phyloP scores from a whole-genome alignment of 53 echinoderm and acorn worm species.

The Temnopleurus reevesii region DNA sequence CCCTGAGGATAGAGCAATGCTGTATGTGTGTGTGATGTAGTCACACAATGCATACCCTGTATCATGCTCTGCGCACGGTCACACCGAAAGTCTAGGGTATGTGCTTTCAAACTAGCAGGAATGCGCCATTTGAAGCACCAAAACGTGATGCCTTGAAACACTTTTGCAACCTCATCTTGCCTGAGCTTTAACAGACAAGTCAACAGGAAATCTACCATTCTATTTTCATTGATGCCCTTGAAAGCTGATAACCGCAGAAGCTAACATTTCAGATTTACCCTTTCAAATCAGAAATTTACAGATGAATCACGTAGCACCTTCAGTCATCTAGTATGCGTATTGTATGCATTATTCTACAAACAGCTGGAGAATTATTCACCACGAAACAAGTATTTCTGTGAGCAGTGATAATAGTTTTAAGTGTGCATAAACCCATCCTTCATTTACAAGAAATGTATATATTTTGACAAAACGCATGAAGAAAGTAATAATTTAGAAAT shows the following conservation, averaged over 20 bases:
- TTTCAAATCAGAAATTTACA: not conserved
- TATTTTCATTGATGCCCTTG: slow-evolving; percentile 32
- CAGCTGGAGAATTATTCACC: not conserved
- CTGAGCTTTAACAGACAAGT: slow-evolving; percentile 14
- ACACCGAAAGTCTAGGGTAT: too few relatives aligned
- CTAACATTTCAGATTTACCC: slow-evolving; percentile 19
- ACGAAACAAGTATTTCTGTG: too few relatives aligned
- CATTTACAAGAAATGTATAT: too few relatives aligned
- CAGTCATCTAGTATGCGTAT: not conserved
- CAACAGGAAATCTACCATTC: slow-evolving; percentile 40
- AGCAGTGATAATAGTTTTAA: not conserved
- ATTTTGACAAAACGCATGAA: too few relatives aligned
- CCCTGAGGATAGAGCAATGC: too few relatives aligned
- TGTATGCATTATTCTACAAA: not conserved
- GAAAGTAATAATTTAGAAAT: too few relatives aligned
- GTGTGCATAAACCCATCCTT: not conserved
- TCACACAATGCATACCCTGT: too few relatives aligned
- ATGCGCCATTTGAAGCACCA: not conserved
- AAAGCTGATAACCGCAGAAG: slow-evolving; percentile 6
- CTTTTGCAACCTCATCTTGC: slow-evolving; percentile 40
- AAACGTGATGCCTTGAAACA: not conserved
- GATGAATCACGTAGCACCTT: slow-evolving; percentile 10
- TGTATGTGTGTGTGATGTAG: too few relatives aligned
- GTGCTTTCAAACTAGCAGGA: slow-evolving; percentile 3
- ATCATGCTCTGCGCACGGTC: too few relatives aligned